Conservation (phyloP, 2,888 invertebrate species). For the Andrena fulva region DNA sequence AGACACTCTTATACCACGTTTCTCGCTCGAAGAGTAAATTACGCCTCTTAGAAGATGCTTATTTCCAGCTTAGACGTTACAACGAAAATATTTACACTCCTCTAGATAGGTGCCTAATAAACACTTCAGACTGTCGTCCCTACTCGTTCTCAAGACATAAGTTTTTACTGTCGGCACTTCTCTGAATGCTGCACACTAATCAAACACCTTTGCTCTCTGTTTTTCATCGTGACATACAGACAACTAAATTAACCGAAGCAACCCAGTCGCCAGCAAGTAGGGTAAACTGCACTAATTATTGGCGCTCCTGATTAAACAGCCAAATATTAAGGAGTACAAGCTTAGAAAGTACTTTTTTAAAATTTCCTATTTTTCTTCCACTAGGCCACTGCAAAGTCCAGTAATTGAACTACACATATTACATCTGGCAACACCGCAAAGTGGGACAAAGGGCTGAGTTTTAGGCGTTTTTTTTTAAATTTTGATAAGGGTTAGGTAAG, state of each 20-base stretch:
- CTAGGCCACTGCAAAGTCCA: too few relatives aligned
- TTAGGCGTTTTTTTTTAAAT: too few relatives aligned
- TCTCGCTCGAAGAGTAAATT: slow-evolving; percentile 17
- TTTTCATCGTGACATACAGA: neutral
- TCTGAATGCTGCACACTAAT: neutral
- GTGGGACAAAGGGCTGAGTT: too few relatives aligned
- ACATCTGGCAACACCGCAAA: too few relatives aligned
- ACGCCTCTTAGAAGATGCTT: slow-evolving; percentile 17
- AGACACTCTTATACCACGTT: slow-evolving; percentile 1
- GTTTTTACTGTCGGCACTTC: slow-evolving; percentile 5
- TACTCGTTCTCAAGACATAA: neutral
- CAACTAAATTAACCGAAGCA: neutral
- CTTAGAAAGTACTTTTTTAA: too few relatives aligned
- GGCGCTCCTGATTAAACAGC: too few relatives aligned
- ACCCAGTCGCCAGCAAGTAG: neutral
- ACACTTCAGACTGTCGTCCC: slow-evolving; percentile 4
- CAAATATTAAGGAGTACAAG: too few relatives aligned
- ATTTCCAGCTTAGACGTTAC: slow-evolving; percentile 16
- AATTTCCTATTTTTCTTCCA: too few relatives aligned
- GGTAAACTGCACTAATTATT: too few relatives aligned
- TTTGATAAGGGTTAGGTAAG: too few relatives aligned
- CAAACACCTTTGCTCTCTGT: neutral
- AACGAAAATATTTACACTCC: slow-evolving; percentile 31
- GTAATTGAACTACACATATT: too few relatives aligned
- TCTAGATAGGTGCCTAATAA: slow-evolving; percentile 12